A percentile compares a stretch with the other conserved stretches of the same genome.
These are phyloP conservation scores for Phenganax subtilis DNA, from an alignment of 92 coral and sea anemone genomes.

Conservation along the genomic window DNA sequence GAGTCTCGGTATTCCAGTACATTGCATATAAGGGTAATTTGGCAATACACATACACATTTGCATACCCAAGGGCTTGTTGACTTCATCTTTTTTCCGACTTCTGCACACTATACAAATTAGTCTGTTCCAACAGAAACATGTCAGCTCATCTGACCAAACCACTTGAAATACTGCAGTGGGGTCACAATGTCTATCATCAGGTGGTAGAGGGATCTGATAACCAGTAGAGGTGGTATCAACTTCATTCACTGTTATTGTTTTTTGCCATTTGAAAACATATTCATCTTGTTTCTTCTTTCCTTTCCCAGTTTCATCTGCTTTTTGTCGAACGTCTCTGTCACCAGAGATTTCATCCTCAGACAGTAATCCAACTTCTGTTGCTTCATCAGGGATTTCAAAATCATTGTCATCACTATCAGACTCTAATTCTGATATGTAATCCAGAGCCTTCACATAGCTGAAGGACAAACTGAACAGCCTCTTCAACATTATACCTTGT, in stretches of 20 bases:
- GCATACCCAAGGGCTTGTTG: background rate
- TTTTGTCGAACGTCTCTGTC: background rate
- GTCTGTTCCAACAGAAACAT: background rate
- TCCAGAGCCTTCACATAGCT: background rate
- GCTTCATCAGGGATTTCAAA: background rate
- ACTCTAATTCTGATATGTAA: background rate
- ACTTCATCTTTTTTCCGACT: background rate
- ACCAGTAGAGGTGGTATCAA: background rate
- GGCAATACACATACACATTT: background rate
- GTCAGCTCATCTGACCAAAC: conserved; percentile 11
- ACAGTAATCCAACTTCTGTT: background rate
- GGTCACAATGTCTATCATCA: conserved; percentile 6
- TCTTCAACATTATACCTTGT: conserved; percentile 1
- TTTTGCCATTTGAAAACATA: too few relatives aligned
- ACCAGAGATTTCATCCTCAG: too few relatives aligned
- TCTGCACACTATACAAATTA: conserved; percentile 6
- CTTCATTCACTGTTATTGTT: background rate
- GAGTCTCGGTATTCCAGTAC: conserved; percentile 1
- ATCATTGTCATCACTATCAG: background rate
- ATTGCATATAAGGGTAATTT: background rate
- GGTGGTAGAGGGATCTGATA: background rate
- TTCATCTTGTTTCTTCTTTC: background rate
- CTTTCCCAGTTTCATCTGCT: background rate
- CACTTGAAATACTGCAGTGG: conserved; percentile 20
- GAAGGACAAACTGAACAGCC: background rate